Percentiles rank a stretch among this genome's conserved stretches.
phyloP scores from a whole-genome alignment of 2,797 vertebrate species.

The Melanotaenia nigrans region DNA sequence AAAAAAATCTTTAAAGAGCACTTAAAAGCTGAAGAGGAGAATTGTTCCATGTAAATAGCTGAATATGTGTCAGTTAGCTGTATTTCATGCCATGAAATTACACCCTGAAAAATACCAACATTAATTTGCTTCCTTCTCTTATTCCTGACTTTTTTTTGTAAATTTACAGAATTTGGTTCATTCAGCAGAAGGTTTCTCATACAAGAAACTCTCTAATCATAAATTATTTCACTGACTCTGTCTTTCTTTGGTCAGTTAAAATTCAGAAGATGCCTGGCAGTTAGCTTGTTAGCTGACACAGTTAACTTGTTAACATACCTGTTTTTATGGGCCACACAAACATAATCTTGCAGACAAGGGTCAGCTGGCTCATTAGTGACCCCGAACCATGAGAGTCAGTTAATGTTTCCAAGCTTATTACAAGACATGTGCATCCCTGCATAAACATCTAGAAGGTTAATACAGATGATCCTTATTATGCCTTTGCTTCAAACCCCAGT shows the following conservation, averaged over 20 bases:
- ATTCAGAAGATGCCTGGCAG: not conserved
- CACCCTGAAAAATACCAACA: not conserved
- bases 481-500: conserved; percentile 41
- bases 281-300: not conserved
- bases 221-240: not conserved
- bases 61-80: too few species aligned
- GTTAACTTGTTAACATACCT: not conserved
- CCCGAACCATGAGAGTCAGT: conserved; percentile 14
- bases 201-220: not conserved
- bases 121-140: not conserved
- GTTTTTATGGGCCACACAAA: conserved; percentile 28
- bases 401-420: conserved; percentile 45
- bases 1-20: too few species aligned
- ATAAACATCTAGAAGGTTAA: conserved; percentile 5
- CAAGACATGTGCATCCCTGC: conserved; percentile 31
- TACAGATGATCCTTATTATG: not conserved
- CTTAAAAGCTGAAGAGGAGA: too few species aligned
- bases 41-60: too few species aligned
- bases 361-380: conserved; percentile 41
- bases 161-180: conserved; percentile 17
- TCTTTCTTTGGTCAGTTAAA: not conserved
- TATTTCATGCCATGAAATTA: too few species aligned
- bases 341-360: conserved; percentile 28
- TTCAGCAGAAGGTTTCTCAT: not conserved
- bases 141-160: not conserved